Conservation (phyloP, 2,888 invertebrate genomes). For the Poecilus cupreus region DNA sequence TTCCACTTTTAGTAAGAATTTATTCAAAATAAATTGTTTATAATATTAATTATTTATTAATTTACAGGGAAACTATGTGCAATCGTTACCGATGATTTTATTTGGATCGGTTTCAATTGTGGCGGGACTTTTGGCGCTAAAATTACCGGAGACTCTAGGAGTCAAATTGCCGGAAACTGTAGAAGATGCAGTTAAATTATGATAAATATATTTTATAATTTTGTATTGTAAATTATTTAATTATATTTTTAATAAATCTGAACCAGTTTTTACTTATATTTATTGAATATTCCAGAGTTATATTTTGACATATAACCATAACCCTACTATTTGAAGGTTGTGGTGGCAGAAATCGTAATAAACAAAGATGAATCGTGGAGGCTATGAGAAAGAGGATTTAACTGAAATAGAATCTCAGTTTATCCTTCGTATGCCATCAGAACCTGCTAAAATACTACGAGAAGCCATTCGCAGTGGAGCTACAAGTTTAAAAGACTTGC, state of each 20-base stretch:
- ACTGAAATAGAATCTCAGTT: constrained; percentile 71
- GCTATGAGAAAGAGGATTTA: constrained; percentile 64
- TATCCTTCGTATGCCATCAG: constrained; percentile 71
- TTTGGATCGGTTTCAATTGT: constrained; percentile 75
- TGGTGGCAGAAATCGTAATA: no score
- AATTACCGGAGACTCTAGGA: constrained; percentile 79
- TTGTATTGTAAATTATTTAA: background rate
- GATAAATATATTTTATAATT: constrained; percentile 27
- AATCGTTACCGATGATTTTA: constrained; percentile 74
- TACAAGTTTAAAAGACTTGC: constrained; percentile 86
- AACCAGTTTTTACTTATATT: no score
- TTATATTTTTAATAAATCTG: no score
- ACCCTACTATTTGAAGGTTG: no score
- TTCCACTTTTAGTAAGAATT: constrained; percentile 75
- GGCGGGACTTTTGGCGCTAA: constrained; percentile 75
- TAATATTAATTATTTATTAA: constrained; percentile 51
- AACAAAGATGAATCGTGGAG: constrained; percentile 62
- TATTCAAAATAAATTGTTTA: constrained; percentile 56
- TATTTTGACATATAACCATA: no score
- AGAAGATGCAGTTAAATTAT: constrained; percentile 72
- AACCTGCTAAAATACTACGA: constrained; percentile 83
- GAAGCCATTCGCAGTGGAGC: constrained; percentile 87
- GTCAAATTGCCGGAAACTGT: constrained; percentile 78
- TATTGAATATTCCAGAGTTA: no score
- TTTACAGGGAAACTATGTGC: constrained; percentile 73